These are phyloP conservation scores for Himantopus leucocephalus DNA, from an alignment of 2,113 vertebrate genomes.

Conservation along the genomic window DNA sequence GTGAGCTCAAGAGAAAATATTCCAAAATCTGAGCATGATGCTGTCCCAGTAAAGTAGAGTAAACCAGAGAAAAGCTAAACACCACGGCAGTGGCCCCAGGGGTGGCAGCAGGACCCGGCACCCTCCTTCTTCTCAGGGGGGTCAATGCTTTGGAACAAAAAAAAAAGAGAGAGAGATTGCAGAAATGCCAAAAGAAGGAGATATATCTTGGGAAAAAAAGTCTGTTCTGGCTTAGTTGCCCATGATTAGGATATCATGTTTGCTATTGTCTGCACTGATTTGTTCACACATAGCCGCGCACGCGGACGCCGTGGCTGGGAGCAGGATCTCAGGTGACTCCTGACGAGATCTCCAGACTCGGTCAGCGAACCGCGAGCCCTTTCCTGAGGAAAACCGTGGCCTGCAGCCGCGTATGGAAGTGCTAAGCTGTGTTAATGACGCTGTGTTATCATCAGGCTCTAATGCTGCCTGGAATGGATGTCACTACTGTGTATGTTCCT, in stretches of 20 bases:
- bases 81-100: not conserved
- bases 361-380: rapidly evolving
- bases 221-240: not conserved
- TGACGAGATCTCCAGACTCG: rapidly evolving
- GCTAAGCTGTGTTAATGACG: constrained; percentile 48
- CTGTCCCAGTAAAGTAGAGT: not conserved
- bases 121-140: not conserved
- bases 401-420: not conserved
- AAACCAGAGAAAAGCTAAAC: not conserved
- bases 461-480: constrained; percentile 46
- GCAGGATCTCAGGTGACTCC: not conserved
- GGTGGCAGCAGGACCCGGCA: not conserved
- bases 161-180: not conserved
- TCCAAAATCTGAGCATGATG: not conserved
- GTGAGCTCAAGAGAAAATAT: constrained; percentile 15
- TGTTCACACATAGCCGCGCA: not conserved
- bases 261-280: rapidly evolving
- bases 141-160: not conserved
- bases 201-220: not conserved
- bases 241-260: not conserved
- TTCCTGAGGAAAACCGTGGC: not conserved
- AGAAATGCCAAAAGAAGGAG: not conserved
- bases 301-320: rapidly evolving
- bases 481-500: constrained; percentile 25
- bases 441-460: constrained; percentile 20